Evolutionary conservation across 1,140 invertebrate species (phyloP), one percentile per base, ranked within the genome.

Genomic region (Armadillidium nasatum): DNA sequence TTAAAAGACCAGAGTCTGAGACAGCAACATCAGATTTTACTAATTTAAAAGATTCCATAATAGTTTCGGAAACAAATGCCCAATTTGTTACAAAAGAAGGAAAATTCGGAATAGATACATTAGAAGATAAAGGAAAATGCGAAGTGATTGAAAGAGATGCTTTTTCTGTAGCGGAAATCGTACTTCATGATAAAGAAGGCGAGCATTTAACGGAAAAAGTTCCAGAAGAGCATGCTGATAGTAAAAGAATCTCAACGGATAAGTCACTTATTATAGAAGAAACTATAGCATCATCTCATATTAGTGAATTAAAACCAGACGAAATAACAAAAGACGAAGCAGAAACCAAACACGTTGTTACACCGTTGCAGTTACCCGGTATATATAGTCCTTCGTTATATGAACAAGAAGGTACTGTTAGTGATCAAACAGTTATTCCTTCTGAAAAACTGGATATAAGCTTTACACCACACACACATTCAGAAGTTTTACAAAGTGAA

Each of bases 381-480:
- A 60, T 60, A 15, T 60, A 3, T 60, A 60, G 19, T 60, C 50
- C 50, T 60, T 60, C 50, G 11, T 60, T 60, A 7, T 60, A 60
- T 60, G 50, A 60, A 19, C 50, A 60, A 60, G 50, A 60, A 7
- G 50, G 50, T 15, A 19, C 19, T 15, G 7, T 60, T 72, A 60
- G 72, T n/a, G 74, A 78, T 19, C 69, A 44, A 15, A 33, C 74
- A 33, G 21, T 9, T 44, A 73, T 74, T 46, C 60, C 50, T 54
- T 66, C 72, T 50, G 77, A 73, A 45, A 78, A 73, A 73, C 71
- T 76, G 44, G 50, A 78, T 60, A 60, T 60, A 15, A 60, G 50
- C 45, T 78, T 78, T 66, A 78, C 74, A 11, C 77, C 77, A 73
- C 74, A 78, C 67, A 76, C 74, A 73, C 75, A 74, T 70, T 73